Base-by-base conservation (phyloP, 2,113 vertebrate genomes). In the Terrapene triunguis region DNA sequence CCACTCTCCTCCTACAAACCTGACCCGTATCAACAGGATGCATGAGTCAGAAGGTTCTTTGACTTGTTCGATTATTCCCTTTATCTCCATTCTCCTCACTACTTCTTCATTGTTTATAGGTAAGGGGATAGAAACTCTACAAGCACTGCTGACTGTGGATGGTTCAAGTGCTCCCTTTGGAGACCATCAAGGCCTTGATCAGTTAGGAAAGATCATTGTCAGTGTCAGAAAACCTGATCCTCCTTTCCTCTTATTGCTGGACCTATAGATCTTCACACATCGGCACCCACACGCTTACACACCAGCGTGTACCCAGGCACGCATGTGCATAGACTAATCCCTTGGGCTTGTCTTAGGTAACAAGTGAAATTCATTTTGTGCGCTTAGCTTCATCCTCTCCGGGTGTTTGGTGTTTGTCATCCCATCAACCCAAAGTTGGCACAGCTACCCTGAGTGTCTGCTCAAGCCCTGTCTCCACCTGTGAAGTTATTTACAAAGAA, bases 1-100 rank as follows among this genome's bases (percentile, higher is more conserved):
- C 82, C 79, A 1, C 55, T 53, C 10, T 35, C 25, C 74, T 32
- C 57, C 82, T 82, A 53, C 17, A 83, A 87, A 53, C 93, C 76
- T 2, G 0, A 57, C 21, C 80, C 85, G 83, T 84, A 80, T 87
- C 10, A 0, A 0, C 0, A 0, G 0, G 21, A 82, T 29, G 53
- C 48, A 27, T 82, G 80, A 89, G 82, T 24, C 3, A 1, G 82
- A 25, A 82, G 87, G 38, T 10, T 50, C 84, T 69, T 69, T 59
- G 69, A 82, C 89, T 79, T 83, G 6, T 88, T 48, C 55, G 3
- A 0, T 51, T 53, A 19, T 55, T 11, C 3, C 12, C 14, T 55
- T 79, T 54, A 27, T 78, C 24, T 80, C n/a, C 10, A 3, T 19
- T 85, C 79, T 35, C 80, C n/a, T 85, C 50, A 50, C 1, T 0